These are phyloP conservation scores for Agrotis exclamationis DNA, from an alignment of 2,888 invertebrate species.

Conservation along the genomic window DNA sequence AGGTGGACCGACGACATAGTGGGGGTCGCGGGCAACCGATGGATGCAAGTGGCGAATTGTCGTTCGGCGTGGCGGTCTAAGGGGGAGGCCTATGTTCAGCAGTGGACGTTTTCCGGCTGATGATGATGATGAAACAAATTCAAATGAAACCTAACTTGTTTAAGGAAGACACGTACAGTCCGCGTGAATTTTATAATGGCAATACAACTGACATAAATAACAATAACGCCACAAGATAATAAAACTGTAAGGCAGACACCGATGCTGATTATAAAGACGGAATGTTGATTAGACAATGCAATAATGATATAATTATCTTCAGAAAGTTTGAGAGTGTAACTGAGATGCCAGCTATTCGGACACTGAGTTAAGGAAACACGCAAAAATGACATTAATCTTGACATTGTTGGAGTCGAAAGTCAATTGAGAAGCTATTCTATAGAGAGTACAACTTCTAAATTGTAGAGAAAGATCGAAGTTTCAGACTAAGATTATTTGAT, in stretches of 20 bases:
- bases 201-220: constrained; percentile 31
- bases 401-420: constrained; percentile 10
- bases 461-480: neutral
- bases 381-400: constrained; percentile 37
- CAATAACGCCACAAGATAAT: constrained; percentile 9
- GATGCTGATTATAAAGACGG: constrained; percentile 24
- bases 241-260: constrained; percentile 3
- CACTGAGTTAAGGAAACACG: constrained; percentile 20
- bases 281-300: constrained; percentile 43
- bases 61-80: no score
- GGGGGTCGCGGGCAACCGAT: no score
- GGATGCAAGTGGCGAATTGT: no score
- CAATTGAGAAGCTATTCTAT: neutral
- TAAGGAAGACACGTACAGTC: neutral
- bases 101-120: no score
- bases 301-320: constrained; percentile 25
- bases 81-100: no score
- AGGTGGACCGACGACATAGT: no score
- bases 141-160: neutral
- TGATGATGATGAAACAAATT: no score
- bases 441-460: neutral
- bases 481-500: neutral
- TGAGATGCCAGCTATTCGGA: constrained; percentile 4
- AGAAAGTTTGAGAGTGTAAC: constrained; percentile 21
- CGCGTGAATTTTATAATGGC: constrained; percentile 20